Conservation (phyloP, 2,113 vertebrate species). For the Polypterus bichir region DNA sequence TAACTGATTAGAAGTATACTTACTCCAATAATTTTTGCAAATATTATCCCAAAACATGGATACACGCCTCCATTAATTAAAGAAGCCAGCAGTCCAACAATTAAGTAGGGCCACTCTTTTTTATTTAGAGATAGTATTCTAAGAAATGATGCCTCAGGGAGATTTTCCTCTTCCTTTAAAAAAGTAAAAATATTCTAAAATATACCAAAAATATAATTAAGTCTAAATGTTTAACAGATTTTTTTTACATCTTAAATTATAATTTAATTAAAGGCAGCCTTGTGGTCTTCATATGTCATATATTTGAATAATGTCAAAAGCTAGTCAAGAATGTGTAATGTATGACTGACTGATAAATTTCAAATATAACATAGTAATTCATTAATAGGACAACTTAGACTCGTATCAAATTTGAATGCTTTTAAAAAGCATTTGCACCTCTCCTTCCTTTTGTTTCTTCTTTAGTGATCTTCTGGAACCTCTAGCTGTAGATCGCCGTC, state of each 20-base stretch:
- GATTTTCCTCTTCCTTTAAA: conserved; percentile 32
- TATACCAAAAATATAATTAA: too few species aligned
- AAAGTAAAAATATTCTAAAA: neutral
- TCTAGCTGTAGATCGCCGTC: conserved; percentile 13
- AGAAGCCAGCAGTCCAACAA: conserved; percentile 39
- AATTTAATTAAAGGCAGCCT: too few species aligned
- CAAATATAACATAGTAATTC: too few species aligned
- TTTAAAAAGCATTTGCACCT: conserved; percentile 15
- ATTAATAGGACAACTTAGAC: too few species aligned
- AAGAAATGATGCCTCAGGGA: conserved; percentile 33
- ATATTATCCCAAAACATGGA: conserved; percentile 44
- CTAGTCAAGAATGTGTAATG: too few species aligned
- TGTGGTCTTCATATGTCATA: too few species aligned
- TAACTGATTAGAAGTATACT: conserved; percentile 11
- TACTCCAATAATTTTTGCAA: conserved; percentile 54
- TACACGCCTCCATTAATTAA: conserved; percentile 37
- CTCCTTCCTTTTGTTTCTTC: conserved; percentile 6
- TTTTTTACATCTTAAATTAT: too few species aligned
- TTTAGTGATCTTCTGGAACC: conserved; percentile 22
- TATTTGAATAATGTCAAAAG: too few species aligned
- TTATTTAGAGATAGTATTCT: conserved; percentile 52
- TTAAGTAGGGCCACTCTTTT: conserved; percentile 42
- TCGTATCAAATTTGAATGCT: too few species aligned
- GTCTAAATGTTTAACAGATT: too few species aligned
- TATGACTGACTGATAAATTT: too few species aligned